Evolutionary conservation across 2,113 vertebrate species (phyloP), one percentile per base, ranked within the genome.

Genomic region (Melospiza georgiana): DNA sequence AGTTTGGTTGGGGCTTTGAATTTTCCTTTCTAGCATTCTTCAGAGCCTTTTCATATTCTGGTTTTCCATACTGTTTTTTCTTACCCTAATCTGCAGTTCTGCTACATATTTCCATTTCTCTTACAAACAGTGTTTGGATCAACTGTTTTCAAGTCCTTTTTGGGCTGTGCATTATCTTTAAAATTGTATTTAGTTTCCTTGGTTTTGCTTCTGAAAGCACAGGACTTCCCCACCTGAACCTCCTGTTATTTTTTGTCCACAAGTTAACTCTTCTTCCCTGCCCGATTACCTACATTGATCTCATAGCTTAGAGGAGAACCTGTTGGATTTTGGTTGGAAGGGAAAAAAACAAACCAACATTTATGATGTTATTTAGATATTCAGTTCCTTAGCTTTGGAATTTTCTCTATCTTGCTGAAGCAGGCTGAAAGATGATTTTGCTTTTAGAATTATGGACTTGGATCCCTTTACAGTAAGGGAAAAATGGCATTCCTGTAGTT

Each of bases 401-500:
- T 66, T 68, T 84, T 84, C 12, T 77, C 14, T 52, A 3, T 20
- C 9, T 66, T 44, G 39, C 9, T 71, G 37, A 37, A 89, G 13
- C 6, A 16, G 10, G 31, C 57, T 67, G 39, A 72, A 87, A 74
- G 23, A 43, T 49, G 4, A 49, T 75, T 30, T 55, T 55, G 31
- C 6, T 15, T 76, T 75, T 72, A 80, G 35, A 75, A 22, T 48
- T 65, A 21, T 13, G 8, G 15, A 33, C 27, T 78, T 82, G 15
- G 3, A 15, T 49, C 27, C 19, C 67, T 41, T 9, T 55, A 8
- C 7, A 67, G 14, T 9, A 33, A 67, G 30, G 30, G 12, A 28
- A 65, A 48, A 89, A 19, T 8, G 10, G 1, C 1, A 5, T 59
- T 55, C 0, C 41, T 4, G 0, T 31, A 28, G 30, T 43, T 88